These are phyloP conservation scores for Rutpela maculata DNA, from an alignment of 2,888 invertebrate species.

Conservation along the genomic window DNA sequence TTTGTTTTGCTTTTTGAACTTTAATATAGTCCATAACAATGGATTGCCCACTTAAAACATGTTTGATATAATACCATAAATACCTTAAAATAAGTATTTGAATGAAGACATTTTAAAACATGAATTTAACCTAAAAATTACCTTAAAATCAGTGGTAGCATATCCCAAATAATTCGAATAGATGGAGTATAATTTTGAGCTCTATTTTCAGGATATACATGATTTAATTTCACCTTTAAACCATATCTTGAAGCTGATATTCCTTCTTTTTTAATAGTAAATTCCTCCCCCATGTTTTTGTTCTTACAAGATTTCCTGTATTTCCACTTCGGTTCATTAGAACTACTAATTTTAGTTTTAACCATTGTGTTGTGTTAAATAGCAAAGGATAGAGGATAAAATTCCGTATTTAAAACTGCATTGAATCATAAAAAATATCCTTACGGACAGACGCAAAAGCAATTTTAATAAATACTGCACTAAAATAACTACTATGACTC, in stretches of 20 bases:
- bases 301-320: not conserved
- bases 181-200: constrained; percentile 81
- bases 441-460: too few relatives aligned
- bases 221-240: constrained; percentile 84
- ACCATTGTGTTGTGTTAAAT: too few relatives aligned
- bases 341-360: too few relatives aligned
- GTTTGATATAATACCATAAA: constrained; percentile 81
- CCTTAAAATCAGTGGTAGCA: constrained; percentile 85
- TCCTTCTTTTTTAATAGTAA: not conserved
- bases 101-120: constrained; percentile 45
- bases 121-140: constrained; percentile 66
- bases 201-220: constrained; percentile 85
- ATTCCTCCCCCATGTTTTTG: not conserved
- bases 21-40: constrained; percentile 89
- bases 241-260: constrained; percentile 80
- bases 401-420: too few relatives aligned
- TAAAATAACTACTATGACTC: too few relatives aligned
- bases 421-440: too few relatives aligned
- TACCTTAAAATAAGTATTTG: constrained; percentile 79
- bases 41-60: constrained; percentile 79
- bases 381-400: too few relatives aligned
- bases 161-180: constrained; percentile 81
- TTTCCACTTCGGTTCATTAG: not conserved
- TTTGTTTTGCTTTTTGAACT: constrained; percentile 84
- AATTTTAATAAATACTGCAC: too few relatives aligned